phyloP scores from a whole-genome alignment of 1,140 invertebrate species.

The Tetramorium simillimum region DNA sequence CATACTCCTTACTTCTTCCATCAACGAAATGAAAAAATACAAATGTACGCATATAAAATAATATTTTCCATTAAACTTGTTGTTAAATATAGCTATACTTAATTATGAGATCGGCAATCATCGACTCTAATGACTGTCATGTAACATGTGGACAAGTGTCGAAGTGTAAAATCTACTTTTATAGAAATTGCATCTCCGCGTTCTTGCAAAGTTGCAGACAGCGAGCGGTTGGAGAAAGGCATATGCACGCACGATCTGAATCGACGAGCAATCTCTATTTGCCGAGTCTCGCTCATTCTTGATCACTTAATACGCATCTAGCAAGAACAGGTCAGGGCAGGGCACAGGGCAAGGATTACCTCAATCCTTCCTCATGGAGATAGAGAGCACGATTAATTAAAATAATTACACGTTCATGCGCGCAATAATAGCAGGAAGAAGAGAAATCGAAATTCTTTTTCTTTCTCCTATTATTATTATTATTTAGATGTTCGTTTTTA shows the following conservation, averaged over 20 bases:
- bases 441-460: background rate
- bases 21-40: constrained; percentile 13
- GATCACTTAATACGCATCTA: constrained; percentile 43
- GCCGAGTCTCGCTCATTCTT: constrained; percentile 52
- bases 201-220: background rate
- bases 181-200: constrained; percentile 1
- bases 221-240: constrained; percentile 63
- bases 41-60: background rate
- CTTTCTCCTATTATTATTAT: background rate
- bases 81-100: background rate
- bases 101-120: background rate
- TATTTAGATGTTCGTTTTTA: background rate
- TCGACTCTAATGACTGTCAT: background rate
- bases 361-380: constrained; percentile 57
- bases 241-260: constrained; percentile 65
- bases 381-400: constrained; percentile 34
- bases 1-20: background rate
- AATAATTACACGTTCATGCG: background rate
- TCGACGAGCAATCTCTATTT: constrained; percentile 60
- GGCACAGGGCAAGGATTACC: constrained; percentile 45
- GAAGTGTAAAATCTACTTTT: constrained; percentile 18
- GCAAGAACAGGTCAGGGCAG: constrained; percentile 68
- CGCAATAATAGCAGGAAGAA: background rate
- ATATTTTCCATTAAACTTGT: background rate
- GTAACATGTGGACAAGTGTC: background rate